Base-by-base conservation (phyloP, 1,140 invertebrate genomes). In the Hirudo medicinalis region DNA sequence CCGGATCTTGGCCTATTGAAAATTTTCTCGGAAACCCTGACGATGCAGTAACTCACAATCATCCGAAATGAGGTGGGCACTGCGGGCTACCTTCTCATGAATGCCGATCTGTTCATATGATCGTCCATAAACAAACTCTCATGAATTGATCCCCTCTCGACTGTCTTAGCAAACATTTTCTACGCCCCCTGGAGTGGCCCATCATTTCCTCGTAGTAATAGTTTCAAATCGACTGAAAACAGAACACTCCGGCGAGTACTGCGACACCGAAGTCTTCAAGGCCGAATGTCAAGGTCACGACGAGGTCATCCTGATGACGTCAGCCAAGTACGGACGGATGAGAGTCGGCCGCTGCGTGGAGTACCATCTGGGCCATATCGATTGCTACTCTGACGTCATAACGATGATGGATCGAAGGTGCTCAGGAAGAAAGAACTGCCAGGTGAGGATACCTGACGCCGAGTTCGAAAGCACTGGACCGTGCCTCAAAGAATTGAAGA, bases 401-500 rank as follows among this genome's bases (percentile, higher is more conserved):
- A 25, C 36, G 20, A 27, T 54, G 69, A 43, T 43, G 22, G 69
- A 70, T 55, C 40, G 53, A 36, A 17, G 43, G 32, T 70, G 69
- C 69, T 53, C 43, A 9, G 69, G 69, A 27, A 17, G 53, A 19
- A 53, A 43, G 15, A 55, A 9, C 5, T 70, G 69, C 22, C 40
- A 70, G 69, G 20, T 70, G 43, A 53, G 43, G 25, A 49, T 70
- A 27, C 69, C 69, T 20, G 54, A 70, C 69, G 69, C 69, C 20
- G 69, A 53, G 43, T 54, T 70, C 13, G 69, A 70, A 55, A 55
- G 25, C n/a, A 70, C 69, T 20, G 25, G 53, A 55, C 69, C 69
- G 25, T 70, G 69, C 53, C 69, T 70, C 13, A 70, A 70, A 36
- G 69, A 70, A 36, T 43, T 70, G 25, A 70, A 70, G 53, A 70